These are phyloP conservation scores for Sebastes dallii DNA, from an alignment of 2,797 vertebrate species.

Conservation along the genomic window DNA sequence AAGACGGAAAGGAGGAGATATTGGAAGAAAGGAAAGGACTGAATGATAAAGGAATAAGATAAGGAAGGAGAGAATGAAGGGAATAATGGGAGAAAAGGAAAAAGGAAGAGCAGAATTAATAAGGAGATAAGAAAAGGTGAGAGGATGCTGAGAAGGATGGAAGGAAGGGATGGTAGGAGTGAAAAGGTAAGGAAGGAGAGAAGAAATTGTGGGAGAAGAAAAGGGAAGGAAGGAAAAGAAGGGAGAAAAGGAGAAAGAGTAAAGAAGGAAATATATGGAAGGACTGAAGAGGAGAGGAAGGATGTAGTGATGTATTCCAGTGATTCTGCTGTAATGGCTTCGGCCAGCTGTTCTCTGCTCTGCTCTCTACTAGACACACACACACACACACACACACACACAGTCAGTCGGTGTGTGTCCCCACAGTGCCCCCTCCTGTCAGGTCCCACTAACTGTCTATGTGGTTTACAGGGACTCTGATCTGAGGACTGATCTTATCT, in stretches of 20 bases:
- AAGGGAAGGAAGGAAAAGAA: background rate
- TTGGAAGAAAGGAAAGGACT: background rate
- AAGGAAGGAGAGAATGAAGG: background rate
- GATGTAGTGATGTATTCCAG: conserved; percentile 35
- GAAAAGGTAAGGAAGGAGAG: background rate
- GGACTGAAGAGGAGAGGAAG: background rate
- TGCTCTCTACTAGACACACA: conserved; percentile 17
- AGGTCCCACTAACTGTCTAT: background rate
- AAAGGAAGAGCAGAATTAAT: background rate
- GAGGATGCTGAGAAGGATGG: background rate
- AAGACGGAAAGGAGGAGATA: background rate
- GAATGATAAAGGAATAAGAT: background rate
- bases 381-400: conserved; percentile 16
- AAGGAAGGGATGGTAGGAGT: background rate
- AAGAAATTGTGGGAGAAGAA: background rate
- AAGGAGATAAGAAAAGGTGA: background rate
- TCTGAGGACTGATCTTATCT: background rate
- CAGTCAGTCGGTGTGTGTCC: background rate
- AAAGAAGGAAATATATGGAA: background rate
- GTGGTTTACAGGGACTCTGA: background rate
- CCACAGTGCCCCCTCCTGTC: conserved; percentile 65
- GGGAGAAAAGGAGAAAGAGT: background rate
- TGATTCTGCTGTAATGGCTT: conserved; percentile 60
- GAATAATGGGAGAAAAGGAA: background rate
- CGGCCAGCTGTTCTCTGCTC: conserved; percentile 51